Evolutionary conservation across 2,888 invertebrate species (phyloP).

Genomic region (Drosophila merina): DNA sequence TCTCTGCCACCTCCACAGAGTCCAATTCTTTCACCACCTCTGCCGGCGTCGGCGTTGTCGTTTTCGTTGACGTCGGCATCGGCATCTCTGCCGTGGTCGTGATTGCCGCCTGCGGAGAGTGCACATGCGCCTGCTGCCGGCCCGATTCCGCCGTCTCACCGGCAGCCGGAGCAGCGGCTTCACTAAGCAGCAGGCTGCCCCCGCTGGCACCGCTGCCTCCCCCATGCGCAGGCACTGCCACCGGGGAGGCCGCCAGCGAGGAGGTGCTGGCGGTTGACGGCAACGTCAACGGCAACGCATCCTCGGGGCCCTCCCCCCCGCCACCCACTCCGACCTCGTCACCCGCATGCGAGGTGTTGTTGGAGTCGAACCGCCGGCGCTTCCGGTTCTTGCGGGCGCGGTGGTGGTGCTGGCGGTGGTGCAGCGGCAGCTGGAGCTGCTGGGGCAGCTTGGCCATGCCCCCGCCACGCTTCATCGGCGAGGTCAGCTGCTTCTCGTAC

Average conservation of each 20-base stretch:
- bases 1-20: slow-evolving; percentile 32
- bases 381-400: slow-evolving; percentile 86
- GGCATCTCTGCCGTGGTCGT: slow-evolving; percentile 61
- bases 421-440: slow-evolving; percentile 56
- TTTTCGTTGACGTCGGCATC: slow-evolving; percentile 47
- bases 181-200: slow-evolving; percentile 61
- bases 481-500: slow-evolving; percentile 91
- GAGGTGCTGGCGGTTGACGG: slow-evolving; percentile 51
- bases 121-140: slow-evolving; percentile 70
- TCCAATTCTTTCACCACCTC: slow-evolving; percentile 60
- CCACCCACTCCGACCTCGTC: slow-evolving; percentile 49
- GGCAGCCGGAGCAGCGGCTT: slow-evolving; percentile 61
- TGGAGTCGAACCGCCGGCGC: slow-evolving; percentile 80
- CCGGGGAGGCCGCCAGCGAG: slow-evolving; percentile 54
- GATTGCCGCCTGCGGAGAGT: slow-evolving; percentile 62
- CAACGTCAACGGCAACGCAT: slow-evolving; percentile 59
- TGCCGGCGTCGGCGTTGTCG: slow-evolving; percentile 44
- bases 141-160: slow-evolving; percentile 63
- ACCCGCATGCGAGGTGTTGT: slow-evolving; percentile 68
- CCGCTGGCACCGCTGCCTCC: slow-evolving; percentile 11
- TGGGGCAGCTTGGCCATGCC: slow-evolving; percentile 45
- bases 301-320: slow-evolving; percentile 38
- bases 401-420: slow-evolving; percentile 85
- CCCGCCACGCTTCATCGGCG: slow-evolving; percentile 86
- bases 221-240: slow-evolving; percentile 43